Evolutionary conservation across 2,113 vertebrate species (phyloP).

Genomic region (Sus scrofa): T2T-Sscrofa CM000824.6:155604501-155605000

Average conservation of each 20-base stretch:
- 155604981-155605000: slow-evolving; percentile 42
- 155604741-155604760: neutral
- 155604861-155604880: neutral
- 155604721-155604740: neutral
- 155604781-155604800: neutral
- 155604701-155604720: neutral
- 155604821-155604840: neutral
- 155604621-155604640: slow-evolving; percentile 69
- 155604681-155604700: neutral
- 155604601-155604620: slow-evolving; percentile 59
- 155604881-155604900: neutral
- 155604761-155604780: neutral
- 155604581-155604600: slow-evolving; percentile 40
- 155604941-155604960: neutral
- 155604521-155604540: slow-evolving; percentile 47
- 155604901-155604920: neutral
- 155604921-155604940: neutral
- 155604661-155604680: slow-evolving; percentile 55
- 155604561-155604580: slow-evolving; percentile 3
- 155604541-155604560: slow-evolving; percentile 60
- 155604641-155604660: slow-evolving; percentile 52
- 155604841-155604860: neutral
- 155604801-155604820: slow-evolving; percentile 40
- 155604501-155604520: neutral
- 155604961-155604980: neutral